phyloP scores from a whole-genome alignment of 2,797 vertebrate genomes.

The Lagocephalus sceleratus region DNA sequence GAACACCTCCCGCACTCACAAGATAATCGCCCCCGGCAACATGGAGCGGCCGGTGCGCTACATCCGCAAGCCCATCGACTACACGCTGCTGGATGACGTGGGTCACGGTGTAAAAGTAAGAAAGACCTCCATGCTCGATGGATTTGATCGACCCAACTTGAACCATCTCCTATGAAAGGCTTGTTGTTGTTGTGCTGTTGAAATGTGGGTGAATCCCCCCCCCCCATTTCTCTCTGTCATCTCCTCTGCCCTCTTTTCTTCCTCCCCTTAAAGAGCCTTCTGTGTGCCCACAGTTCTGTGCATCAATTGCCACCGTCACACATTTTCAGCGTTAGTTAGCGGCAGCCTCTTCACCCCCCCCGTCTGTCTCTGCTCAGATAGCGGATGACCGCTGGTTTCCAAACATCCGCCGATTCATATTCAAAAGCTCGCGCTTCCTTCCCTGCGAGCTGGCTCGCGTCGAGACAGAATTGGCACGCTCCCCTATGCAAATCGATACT shows the following conservation, averaged over 20 bases:
- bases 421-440: conserved; percentile 53
- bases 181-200: conserved; percentile 14
- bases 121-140: not conserved
- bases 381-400: conserved; percentile 47
- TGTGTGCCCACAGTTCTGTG: conserved; percentile 19
- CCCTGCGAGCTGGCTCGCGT: conserved; percentile 45
- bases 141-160: no score
- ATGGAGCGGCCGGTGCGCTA: conserved; percentile 98
- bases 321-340: conserved; percentile 27
- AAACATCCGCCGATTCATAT: conserved; percentile 61
- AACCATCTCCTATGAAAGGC: no score
- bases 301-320: conserved; percentile 30
- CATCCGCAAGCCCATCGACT: conserved; percentile 98
- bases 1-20: conserved; percentile 98
- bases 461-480: conserved; percentile 38
- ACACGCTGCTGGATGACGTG: conserved; percentile 97
- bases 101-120: conserved; percentile 98
- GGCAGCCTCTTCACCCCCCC: conserved; percentile 27
- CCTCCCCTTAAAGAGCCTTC: conserved; percentile 2
- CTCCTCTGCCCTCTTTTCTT: conserved; percentile 2
- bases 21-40: conserved; percentile 98
- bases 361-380: conserved; percentile 51
- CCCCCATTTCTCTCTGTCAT: conserved; percentile 34
- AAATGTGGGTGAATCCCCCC: conserved; percentile 42
- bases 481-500: conserved; percentile 50